A percentile compares a stretch with the other conserved stretches of the same genome.
Conservation (phyloP, 2,113 vertebrate genomes). For the Uria lomvia region DNA sequence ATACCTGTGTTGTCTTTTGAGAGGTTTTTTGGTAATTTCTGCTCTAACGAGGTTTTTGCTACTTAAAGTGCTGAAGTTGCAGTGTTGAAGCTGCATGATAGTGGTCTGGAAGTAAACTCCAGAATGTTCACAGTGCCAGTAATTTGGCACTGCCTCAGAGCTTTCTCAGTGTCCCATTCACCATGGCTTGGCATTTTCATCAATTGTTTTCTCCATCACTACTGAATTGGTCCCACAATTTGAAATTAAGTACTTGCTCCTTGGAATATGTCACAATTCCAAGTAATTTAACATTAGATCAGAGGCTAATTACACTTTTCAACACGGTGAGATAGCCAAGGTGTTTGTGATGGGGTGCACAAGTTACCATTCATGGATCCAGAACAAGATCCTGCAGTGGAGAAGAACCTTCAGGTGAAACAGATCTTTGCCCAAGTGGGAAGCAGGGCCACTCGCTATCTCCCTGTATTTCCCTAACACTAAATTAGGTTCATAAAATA, state of each 20-base stretch:
- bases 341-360: neutral
- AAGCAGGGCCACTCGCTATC: neutral
- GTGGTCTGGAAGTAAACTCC: neutral
- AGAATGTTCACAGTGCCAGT: neutral
- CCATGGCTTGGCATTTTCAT: neutral
- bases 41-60: neutral
- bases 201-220: neutral
- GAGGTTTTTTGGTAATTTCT: neutral
- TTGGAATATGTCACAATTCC: neutral
- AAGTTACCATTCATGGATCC: neutral
- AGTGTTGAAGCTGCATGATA: fast-evolving
- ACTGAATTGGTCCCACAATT: neutral
- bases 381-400: neutral
- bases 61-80: neutral
- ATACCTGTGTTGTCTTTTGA: neutral
- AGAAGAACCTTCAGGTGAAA: neutral
- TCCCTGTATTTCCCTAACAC: neutral
- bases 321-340: neutral
- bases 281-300: neutral
- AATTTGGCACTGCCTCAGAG: neutral
- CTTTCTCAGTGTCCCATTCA: neutral
- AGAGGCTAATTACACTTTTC: neutral
- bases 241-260: neutral
- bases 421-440: neutral
- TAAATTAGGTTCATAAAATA: neutral